phyloP scores from a whole-genome alignment of 1,140 invertebrate species.

The Bacillus rossius region DNA sequence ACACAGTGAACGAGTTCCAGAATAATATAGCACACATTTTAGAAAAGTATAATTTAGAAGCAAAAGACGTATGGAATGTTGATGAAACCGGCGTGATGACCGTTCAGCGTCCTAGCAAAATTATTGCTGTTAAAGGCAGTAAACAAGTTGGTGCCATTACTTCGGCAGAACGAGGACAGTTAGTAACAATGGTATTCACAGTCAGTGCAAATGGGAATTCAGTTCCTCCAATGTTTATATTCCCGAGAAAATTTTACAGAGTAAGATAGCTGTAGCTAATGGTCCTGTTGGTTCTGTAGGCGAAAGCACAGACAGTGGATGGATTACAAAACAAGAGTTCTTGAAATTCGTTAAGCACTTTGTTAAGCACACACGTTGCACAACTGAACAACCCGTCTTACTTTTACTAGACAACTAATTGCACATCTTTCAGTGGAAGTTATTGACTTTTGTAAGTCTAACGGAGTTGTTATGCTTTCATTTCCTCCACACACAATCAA shows the following conservation, averaged over 20 bases:
- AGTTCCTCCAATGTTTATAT: constrained; percentile 40
- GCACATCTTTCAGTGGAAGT: constrained; percentile 9
- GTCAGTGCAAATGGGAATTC: constrained; percentile 38
- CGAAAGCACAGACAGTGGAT: constrained; percentile 35
- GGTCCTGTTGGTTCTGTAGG: constrained; percentile 37
- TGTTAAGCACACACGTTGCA: constrained; percentile 25
- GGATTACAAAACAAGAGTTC: constrained; percentile 37
- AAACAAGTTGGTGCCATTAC: constrained; percentile 38
- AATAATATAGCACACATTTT: constrained; percentile 23
- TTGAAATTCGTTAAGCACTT: constrained; percentile 23
- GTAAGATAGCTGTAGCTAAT: constrained; percentile 32
- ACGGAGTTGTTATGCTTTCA: constrained; percentile 13
- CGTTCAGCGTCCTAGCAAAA: constrained; percentile 40
- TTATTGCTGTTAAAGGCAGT: constrained; percentile 33
- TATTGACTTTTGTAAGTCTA: constrained; percentile 11
- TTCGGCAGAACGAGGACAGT: constrained; percentile 37
- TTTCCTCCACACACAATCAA: constrained; percentile 27
- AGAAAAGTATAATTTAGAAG: constrained; percentile 2
- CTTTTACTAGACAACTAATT: constrained; percentile 22
- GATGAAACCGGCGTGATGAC: constrained; percentile 42
- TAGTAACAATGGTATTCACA: constrained; percentile 36
- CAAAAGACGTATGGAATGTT: constrained; percentile 29
- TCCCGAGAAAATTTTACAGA: constrained; percentile 33
- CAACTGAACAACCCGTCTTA: constrained; percentile 30
- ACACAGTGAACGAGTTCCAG: constrained; percentile 38